Conservation (phyloP, 2,888 invertebrate genomes). For the Euclidia mi region DNA sequence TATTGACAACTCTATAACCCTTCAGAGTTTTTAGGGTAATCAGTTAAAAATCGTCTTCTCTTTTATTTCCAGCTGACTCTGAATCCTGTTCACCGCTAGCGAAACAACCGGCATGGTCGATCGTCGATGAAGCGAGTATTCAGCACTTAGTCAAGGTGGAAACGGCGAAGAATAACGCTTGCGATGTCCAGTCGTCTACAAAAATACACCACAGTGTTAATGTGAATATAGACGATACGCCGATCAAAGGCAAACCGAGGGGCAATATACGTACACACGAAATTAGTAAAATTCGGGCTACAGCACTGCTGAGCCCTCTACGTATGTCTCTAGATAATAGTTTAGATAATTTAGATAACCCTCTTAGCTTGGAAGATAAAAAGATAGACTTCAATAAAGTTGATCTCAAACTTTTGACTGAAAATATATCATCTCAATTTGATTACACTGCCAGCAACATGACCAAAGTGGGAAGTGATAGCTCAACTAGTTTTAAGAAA, state of each 20-base stretch:
- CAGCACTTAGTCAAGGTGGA: conserved; percentile 70
- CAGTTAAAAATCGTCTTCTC: background rate
- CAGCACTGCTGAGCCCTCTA: conserved; percentile 65
- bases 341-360: conserved; percentile 76
- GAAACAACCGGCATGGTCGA: conserved; percentile 70
- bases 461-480: conserved; percentile 69
- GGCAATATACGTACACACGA: conserved; percentile 72
- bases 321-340: conserved; percentile 85
- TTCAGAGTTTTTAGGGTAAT: background rate
- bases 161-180: conserved; percentile 53
- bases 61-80: conserved; percentile 70
- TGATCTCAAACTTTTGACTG: conserved; percentile 87
- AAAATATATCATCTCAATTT: conserved; percentile 76
- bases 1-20: no score
- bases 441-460: conserved; percentile 64
- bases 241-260: conserved; percentile 76
- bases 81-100: conserved; percentile 63
- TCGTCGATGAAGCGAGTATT: conserved; percentile 72
- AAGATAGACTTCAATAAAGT: conserved; percentile 84
- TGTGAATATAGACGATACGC: conserved; percentile 73
- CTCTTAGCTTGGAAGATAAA: conserved; percentile 78
- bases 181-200: conserved; percentile 67
- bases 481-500: conserved; percentile 78
- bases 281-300: conserved; percentile 83
- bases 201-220: conserved; percentile 64